Percentiles rank a stretch among this genome's conserved stretches.
Conservation (phyloP, 1,140 invertebrate species). For the Battus philenor region DNA sequence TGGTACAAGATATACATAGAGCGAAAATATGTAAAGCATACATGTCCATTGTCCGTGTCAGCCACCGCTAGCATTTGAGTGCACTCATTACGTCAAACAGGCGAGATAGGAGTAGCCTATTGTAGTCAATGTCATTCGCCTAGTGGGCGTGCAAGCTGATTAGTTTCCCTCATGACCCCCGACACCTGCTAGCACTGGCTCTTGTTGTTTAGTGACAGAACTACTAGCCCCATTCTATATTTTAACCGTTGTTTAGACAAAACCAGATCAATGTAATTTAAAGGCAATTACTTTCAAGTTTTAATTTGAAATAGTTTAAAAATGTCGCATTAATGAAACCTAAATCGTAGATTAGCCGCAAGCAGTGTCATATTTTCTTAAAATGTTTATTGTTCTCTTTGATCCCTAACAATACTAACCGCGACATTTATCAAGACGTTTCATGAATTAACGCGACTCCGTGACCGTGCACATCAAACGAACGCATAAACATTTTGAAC, state of each 20-base stretch:
- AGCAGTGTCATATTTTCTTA: constrained; percentile 50
- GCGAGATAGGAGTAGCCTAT: constrained; percentile 46
- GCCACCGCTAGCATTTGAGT: constrained; percentile 47
- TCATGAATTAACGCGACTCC: constrained; percentile 42
- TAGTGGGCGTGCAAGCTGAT: constrained; percentile 69
- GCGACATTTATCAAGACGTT: constrained; percentile 45
- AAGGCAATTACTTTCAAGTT: too few relatives aligned
- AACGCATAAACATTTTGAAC: constrained; percentile 44
- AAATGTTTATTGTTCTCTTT: constrained; percentile 64
- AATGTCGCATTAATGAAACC: too few relatives aligned
- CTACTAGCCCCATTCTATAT: too few relatives aligned
- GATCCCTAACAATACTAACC: constrained; percentile 47
- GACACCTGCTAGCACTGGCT: constrained; percentile 37
- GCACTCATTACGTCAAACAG: constrained; percentile 51
- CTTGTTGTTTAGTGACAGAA: too few relatives aligned
- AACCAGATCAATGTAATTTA: too few relatives aligned
- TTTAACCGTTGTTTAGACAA: too few relatives aligned
- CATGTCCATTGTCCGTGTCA: constrained; percentile 57
- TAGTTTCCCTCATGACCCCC: constrained; percentile 49
- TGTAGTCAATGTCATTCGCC: constrained; percentile 64
- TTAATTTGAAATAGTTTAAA: too few relatives aligned
- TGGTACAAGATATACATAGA: too few relatives aligned
- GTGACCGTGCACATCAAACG: constrained; percentile 50
- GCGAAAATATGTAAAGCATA: constrained; percentile 46
- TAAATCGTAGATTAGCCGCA: constrained; percentile 46